phyloP scores from a whole-genome alignment of 2,113 vertebrate species.

The Danionella cerebrum region DNA sequence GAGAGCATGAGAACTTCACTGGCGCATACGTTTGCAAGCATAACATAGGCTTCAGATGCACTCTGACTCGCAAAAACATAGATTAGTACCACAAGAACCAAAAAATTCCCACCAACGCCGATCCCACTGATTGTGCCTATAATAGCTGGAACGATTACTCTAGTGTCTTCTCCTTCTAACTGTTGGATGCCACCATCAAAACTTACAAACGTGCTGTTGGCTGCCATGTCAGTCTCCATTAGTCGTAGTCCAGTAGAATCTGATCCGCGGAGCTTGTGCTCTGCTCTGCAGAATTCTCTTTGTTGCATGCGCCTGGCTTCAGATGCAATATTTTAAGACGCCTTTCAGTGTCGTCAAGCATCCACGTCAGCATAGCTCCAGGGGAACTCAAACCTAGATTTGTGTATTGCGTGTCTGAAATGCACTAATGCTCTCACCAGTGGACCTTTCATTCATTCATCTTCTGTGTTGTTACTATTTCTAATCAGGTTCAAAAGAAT shows the following conservation, averaged over 20 bases:
- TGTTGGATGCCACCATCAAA: constrained; percentile 61
- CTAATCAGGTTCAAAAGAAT: too few species aligned
- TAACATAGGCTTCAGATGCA: constrained; percentile 54
- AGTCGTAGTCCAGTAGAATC: background rate
- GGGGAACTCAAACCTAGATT: constrained; percentile 13
- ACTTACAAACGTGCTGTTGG: constrained; percentile 47
- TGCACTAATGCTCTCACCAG: background rate
- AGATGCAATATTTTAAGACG: constrained; percentile 54
- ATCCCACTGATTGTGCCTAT: constrained; percentile 59
- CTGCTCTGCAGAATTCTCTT: background rate
- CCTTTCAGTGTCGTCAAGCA: constrained; percentile 54
- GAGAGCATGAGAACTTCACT: constrained; percentile 62
- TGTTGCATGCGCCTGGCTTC: constrained; percentile 6
- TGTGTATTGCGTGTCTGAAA: background rate
- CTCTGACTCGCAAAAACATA: constrained; percentile 52
- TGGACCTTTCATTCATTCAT: background rate
- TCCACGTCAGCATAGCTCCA: constrained; percentile 52
- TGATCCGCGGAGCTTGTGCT: background rate
- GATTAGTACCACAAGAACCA: constrained; percentile 59
- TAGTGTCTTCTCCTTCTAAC: constrained; percentile 50
- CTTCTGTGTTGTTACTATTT: too few species aligned
- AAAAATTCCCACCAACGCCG: constrained; percentile 61
- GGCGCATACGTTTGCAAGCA: constrained; percentile 57
- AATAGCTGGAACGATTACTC: constrained; percentile 54
- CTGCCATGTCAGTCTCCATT: constrained; percentile 1